Percentiles rank a stretch among this genome's conserved stretches.
Conservation (phyloP, 2,888 invertebrate species). For the Rhingia campestris region DNA sequence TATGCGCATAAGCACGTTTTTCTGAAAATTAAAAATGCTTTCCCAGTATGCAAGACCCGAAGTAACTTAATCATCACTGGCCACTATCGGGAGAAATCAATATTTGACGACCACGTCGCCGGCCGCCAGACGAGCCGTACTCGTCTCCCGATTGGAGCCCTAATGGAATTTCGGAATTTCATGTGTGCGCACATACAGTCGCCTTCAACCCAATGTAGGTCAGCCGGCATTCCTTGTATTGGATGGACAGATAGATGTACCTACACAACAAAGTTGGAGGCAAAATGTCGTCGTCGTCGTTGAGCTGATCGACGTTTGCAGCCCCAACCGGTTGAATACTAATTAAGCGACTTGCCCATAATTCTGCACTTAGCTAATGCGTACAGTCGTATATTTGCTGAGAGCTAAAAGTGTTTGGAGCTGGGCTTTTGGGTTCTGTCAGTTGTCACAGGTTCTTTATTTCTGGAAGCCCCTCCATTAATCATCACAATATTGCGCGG, state of each 20-base stretch:
- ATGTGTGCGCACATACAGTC: constrained; percentile 22
- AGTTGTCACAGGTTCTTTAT: constrained; percentile 15
- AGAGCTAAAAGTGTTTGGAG: constrained; percentile 16
- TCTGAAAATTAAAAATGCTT: constrained; percentile 21
- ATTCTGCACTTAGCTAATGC: constrained; percentile 31
- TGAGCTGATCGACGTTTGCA: constrained; percentile 9
- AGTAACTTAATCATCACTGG: constrained; percentile 54
- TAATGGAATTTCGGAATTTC: constrained; percentile 54
- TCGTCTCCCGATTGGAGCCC: constrained; percentile 48
- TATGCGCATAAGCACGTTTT: constrained; percentile 48
- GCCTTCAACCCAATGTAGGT: constrained; percentile 55
- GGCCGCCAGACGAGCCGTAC: constrained; percentile 6
- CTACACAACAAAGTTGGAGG: constrained; percentile 1
- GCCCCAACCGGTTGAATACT: constrained; percentile 52
- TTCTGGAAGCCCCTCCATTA: constrained; percentile 42
- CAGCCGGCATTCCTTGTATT: constrained; percentile 61
- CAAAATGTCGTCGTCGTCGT: constrained; percentile 29
- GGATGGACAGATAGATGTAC: constrained; percentile 17
- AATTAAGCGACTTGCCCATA: constrained; percentile 70
- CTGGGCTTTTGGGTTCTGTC: neutral
- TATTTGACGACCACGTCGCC: constrained; percentile 59
- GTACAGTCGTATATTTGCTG: neutral
- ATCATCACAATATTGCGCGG: constrained; percentile 41
- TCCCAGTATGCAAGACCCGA: constrained; percentile 24
- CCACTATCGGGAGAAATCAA: constrained; percentile 55